Evolutionary conservation across 2,797 vertebrate species (phyloP).

Genomic region (Epinephelus coioides): DNA sequence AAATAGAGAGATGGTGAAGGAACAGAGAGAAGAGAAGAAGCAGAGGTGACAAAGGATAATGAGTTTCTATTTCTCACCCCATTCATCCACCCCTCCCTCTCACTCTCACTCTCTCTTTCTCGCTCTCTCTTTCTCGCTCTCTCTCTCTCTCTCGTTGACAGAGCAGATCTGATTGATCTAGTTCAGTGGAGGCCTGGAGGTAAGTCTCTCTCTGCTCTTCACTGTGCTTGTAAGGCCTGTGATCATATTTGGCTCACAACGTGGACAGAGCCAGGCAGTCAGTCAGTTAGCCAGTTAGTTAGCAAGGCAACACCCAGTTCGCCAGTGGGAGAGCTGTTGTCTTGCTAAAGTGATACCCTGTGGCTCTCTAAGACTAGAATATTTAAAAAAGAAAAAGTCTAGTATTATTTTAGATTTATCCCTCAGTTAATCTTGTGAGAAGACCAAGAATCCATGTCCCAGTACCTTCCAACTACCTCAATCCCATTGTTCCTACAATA

Average conservation of each 20-base stretch:
- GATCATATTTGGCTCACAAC: constrained; percentile 27
- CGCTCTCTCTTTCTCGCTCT: neutral
- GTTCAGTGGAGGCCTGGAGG: constrained; percentile 64
- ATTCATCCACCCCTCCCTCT: too few species aligned
- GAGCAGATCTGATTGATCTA: constrained; percentile 72
- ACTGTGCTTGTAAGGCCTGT: constrained; percentile 17
- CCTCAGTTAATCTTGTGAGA: too few species aligned
- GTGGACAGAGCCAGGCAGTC: constrained; percentile 8
- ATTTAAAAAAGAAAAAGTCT: too few species aligned
- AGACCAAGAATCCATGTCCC: too few species aligned
- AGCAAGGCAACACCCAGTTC: neutral
- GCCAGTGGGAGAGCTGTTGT: neutral
- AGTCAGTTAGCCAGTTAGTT: neutral
- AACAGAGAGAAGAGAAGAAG: neutral
- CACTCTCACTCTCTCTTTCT: neutral
- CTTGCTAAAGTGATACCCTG: neutral
- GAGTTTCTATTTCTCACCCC: neutral
- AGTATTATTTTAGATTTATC: too few species aligned
- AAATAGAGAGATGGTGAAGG: neutral
- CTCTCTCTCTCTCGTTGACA: constrained; percentile 38
- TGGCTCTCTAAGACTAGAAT: neutral
- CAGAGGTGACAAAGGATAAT: neutral
- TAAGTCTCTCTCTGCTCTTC: constrained; percentile 39
- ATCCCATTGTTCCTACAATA: too few species aligned
- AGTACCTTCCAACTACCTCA: too few species aligned